Percentiles rank a stretch among this genome's conserved stretches.
Evolutionary conservation across 2,797 vertebrate species (phyloP).

Genomic region (Rhabdomys pumilio): DNA sequence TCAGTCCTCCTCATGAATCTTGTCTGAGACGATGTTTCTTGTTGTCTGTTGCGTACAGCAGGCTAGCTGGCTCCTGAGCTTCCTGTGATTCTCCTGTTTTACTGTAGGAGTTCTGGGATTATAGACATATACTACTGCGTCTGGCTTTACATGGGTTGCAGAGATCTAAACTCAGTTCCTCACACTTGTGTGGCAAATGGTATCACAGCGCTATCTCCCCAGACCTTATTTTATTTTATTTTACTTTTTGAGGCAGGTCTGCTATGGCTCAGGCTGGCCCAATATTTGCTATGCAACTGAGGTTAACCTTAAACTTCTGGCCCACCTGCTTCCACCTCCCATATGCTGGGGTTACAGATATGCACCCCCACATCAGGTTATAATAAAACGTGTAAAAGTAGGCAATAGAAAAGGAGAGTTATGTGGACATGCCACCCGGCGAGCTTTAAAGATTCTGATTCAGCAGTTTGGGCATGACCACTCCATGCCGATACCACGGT

Average conservation of each 20-base stretch:
- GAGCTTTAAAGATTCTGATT: not conserved
- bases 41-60: not conserved
- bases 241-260: not conserved
- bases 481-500: not conserved
- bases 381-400: not conserved
- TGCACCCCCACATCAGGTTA: too few relatives aligned
- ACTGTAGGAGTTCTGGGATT: not conserved
- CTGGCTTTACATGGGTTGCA: not conserved
- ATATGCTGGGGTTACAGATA: too few relatives aligned
- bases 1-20: not conserved
- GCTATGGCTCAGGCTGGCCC: not conserved
- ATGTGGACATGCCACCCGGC: accelerated
- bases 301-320: not conserved
- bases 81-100: not conserved
- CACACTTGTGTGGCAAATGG: not conserved
- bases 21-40: not conserved
- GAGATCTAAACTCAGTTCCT: not conserved
- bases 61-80: not conserved
- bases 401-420: not conserved
- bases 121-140: not conserved
- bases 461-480: not conserved
- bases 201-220: not conserved
- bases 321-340: not conserved
- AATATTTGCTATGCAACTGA: not conserved
- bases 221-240: not conserved